Conservation (phyloP, 2,888 invertebrate genomes). For the Orthosia gothica region DNA sequence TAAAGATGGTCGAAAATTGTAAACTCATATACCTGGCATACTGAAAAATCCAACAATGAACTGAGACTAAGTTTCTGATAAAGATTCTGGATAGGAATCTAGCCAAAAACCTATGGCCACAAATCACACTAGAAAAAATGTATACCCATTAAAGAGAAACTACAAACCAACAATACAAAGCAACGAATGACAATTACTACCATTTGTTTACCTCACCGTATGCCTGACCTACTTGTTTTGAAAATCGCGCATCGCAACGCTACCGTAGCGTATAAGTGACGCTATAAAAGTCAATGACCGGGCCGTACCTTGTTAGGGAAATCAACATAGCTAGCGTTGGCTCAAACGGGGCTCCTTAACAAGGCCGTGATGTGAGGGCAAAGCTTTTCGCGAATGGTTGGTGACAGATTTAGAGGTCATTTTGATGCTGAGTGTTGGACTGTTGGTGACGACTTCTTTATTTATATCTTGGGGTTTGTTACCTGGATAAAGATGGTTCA, state of each 20-base stretch:
- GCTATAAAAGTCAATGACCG: constrained; percentile 75
- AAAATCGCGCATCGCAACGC: constrained; percentile 51
- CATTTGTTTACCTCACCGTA: constrained; percentile 37
- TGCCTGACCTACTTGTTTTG: constrained; percentile 48
- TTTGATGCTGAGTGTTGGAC: neutral
- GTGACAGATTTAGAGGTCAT: constrained; percentile 37
- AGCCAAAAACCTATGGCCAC: neutral
- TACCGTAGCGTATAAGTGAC: constrained; percentile 70
- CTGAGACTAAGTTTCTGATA: no score
- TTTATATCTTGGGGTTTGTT: neutral
- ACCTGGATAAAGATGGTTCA: no score
- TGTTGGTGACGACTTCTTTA: neutral
- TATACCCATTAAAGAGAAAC: constrained; percentile 26
- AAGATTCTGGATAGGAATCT: neutral
- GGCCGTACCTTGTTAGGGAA: constrained; percentile 77
- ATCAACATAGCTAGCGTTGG: constrained; percentile 69
- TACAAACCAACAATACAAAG: constrained; percentile 13
- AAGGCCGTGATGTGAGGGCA: constrained; percentile 52
- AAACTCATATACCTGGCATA: no score
- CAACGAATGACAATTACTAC: constrained; percentile 25
- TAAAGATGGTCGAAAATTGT: no score
- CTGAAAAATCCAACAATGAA: no score
- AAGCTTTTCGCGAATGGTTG: constrained; percentile 34
- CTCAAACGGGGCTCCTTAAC: constrained; percentile 68
- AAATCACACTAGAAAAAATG: neutral